Evolutionary conservation across 2,888 invertebrate genomes (phyloP).

Genomic region (Drosophila yooni): DNA sequence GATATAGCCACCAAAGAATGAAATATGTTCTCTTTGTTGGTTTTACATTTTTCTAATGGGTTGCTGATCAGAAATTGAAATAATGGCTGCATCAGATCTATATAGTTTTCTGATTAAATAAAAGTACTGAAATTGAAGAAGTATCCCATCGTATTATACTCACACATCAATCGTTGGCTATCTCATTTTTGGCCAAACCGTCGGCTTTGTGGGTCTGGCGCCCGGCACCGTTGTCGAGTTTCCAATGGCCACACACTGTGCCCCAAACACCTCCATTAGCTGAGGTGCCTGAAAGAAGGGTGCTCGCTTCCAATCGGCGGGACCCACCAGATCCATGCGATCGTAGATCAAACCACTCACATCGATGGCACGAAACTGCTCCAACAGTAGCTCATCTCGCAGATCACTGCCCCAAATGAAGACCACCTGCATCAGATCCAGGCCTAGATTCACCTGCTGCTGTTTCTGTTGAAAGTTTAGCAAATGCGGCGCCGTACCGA

Average conservation of each 20-base stretch:
- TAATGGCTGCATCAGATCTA: not conserved
- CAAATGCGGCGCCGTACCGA: constrained; percentile 95
- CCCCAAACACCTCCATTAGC: constrained; percentile 68
- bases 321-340: constrained; percentile 88
- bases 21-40: not conserved
- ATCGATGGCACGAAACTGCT: constrained; percentile 92
- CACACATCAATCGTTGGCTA: constrained; percentile 13
- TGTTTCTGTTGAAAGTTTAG: constrained; percentile 91
- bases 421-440: constrained; percentile 91
- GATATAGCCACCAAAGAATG: not conserved
- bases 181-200: constrained; percentile 72
- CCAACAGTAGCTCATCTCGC: constrained; percentile 92
- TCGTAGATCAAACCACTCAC: constrained; percentile 98
- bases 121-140: not conserved
- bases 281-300: constrained; percentile 71
- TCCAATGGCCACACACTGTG: constrained; percentile 73
- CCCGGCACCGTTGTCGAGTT: constrained; percentile 68
- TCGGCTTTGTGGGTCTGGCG: constrained; percentile 73
- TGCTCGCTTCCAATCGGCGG: constrained; percentile 70
- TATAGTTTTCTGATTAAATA: not conserved
- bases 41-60: not conserved
- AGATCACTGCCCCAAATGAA: constrained; percentile 99
- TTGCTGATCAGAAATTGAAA: not conserved
- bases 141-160: not conserved
- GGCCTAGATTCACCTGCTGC: constrained; percentile 88